Conservation (phyloP, 2,797 vertebrate species). For the Chaenodraco wilsoni region DNA sequence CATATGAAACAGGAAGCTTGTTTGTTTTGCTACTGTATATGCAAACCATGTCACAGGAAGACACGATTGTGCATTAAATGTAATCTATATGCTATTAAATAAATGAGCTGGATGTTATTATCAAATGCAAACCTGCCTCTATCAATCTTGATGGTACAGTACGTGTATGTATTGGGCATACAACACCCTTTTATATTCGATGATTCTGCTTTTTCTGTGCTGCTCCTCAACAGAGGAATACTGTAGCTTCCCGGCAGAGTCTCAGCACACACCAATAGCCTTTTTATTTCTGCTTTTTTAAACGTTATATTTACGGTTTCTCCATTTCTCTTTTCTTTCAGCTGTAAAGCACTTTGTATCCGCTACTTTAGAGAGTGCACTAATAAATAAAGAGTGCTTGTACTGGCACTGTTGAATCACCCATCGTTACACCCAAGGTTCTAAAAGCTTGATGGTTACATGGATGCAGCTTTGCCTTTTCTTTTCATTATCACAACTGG, state of each 20-base stretch:
- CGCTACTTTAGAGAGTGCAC: too few relatives aligned
- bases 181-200: not conserved
- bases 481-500: not conserved
- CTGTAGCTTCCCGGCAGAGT: not conserved
- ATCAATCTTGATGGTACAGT: not conserved
- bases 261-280: not conserved
- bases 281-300: constrained; percentile 1
- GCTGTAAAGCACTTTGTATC: not conserved
- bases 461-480: not conserved
- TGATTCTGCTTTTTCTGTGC: not conserved
- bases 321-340: not conserved
- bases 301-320: not conserved
- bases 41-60: not conserved
- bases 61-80: constrained; percentile 6
- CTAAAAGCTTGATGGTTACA: constrained; percentile 5
- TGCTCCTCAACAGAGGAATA: not conserved
- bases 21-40: not conserved
- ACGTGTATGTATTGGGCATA: not conserved
- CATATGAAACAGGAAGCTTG: not conserved
- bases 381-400: not conserved
- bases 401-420: constrained; percentile 7
- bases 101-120: not conserved
- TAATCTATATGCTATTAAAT: not conserved
- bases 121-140: not conserved
- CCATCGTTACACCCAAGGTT: constrained; percentile 3